Evolutionary conservation across 2,797 vertebrate genomes (phyloP).

Genomic region (Gorsachius magnificus): DNA sequence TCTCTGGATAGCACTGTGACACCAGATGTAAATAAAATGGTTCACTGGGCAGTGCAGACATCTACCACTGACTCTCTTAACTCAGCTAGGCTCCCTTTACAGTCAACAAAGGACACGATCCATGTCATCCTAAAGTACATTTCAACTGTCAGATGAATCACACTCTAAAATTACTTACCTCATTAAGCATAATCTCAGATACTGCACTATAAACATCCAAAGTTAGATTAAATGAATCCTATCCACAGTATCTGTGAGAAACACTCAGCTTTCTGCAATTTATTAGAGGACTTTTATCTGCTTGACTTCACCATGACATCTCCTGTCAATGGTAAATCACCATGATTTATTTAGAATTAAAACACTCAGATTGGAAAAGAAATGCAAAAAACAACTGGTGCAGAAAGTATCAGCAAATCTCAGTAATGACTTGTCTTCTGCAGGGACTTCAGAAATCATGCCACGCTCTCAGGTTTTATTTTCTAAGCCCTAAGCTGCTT

Average conservation of each 20-base stretch:
- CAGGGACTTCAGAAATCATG: not conserved
- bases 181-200: not conserved
- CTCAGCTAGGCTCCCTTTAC: not conserved
- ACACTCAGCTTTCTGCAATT: not conserved
- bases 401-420: not conserved
- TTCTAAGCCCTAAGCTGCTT: slow-evolving; percentile 1
- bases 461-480: not conserved
- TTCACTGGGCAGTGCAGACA: not conserved
- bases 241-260: not conserved
- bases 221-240: not conserved
- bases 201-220: not conserved
- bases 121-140: not conserved
- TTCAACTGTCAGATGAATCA: slow-evolving; percentile 4
- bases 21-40: not conserved
- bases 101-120: not conserved
- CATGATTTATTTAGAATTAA: not conserved
- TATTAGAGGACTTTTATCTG: not conserved
- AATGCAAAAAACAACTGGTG: not conserved
- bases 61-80: not conserved
- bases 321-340: not conserved
- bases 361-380: not conserved
- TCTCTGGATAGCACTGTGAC: not conserved
- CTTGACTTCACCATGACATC: not conserved
- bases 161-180: not conserved
- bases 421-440: not conserved